Conservation (phyloP, 2,113 vertebrate species). For the Shinisaurus crocodilurus region DNA sequence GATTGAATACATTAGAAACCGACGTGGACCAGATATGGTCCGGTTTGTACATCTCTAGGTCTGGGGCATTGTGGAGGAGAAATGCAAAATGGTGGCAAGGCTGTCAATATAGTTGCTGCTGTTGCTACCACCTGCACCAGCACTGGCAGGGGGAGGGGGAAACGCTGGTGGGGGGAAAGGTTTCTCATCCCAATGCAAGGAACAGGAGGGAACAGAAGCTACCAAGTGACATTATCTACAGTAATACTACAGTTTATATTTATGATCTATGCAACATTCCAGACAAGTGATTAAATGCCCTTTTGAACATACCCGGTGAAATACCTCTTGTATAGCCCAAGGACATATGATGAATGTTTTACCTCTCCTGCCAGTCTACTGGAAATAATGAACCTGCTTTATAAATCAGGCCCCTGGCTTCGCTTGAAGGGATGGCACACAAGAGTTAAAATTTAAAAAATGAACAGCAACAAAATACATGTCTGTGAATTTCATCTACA, state of each 20-base stretch:
- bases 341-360: constrained; percentile 50
- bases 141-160: background rate
- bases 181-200: constrained; percentile 39
- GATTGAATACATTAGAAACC: no score
- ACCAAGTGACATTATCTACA: constrained; percentile 38
- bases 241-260: constrained; percentile 50
- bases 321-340: constrained; percentile 35
- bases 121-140: background rate
- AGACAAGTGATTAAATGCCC: constrained; percentile 60
- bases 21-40: no score
- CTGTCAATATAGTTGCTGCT: background rate
- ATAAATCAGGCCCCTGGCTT: constrained; percentile 51
- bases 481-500: constrained; percentile 37
- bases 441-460: constrained; percentile 56
- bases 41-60: no score
- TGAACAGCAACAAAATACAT: background rate
- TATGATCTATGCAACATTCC: constrained; percentile 50
- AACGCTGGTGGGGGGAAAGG: no score
- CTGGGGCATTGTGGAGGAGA: background rate
- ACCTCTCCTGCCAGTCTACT: constrained; percentile 49
- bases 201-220: constrained; percentile 36
- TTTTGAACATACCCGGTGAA: constrained; percentile 31
- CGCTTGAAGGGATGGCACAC: constrained; percentile 41
- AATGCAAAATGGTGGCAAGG: background rate
- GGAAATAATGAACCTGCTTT: constrained; percentile 58